Percentiles rank a stretch among this genome's conserved stretches.
These are phyloP conservation scores for Hybos culiciformis DNA, from an alignment of 2,888 invertebrate species.

Conservation along the genomic window DNA sequence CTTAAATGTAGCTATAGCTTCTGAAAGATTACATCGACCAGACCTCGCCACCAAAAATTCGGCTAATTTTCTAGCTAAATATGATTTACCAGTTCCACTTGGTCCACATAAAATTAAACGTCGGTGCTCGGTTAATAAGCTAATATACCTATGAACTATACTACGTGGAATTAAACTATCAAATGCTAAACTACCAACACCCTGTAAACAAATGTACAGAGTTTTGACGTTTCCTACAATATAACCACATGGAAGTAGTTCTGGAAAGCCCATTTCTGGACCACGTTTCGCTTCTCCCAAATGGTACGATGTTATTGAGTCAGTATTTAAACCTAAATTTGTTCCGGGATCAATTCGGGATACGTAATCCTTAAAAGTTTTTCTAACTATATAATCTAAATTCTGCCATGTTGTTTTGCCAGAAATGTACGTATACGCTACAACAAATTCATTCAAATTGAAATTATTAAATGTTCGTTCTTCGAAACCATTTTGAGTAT, in stretches of 20 bases:
- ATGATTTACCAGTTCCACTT: slow-evolving; percentile 93
- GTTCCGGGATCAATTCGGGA: slow-evolving; percentile 86
- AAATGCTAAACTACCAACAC: slow-evolving; percentile 76
- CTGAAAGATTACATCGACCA: slow-evolving; percentile 67
- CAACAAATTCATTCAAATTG: slow-evolving; percentile 59
- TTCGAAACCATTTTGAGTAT: slow-evolving; percentile 15
- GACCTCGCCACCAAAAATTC: slow-evolving; percentile 80
- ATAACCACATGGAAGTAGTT: slow-evolving; percentile 86
- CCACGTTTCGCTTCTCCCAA: slow-evolving; percentile 78
- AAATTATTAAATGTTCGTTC: slow-evolving; percentile 41
- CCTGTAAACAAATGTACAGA: slow-evolving; percentile 78
- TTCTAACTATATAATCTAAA: slow-evolving; percentile 77
- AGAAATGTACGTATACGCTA: slow-evolving; percentile 80
- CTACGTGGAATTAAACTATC: slow-evolving; percentile 93
- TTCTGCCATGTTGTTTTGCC: slow-evolving; percentile 93
- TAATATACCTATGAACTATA: slow-evolving; percentile 84
- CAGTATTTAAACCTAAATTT: slow-evolving; percentile 67
- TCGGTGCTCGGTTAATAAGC: slow-evolving; percentile 81
- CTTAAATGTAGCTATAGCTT: slow-evolving; percentile 90
- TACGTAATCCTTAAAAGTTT: slow-evolving; percentile 89
- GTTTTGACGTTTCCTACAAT: slow-evolving; percentile 77
- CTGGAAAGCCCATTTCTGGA: slow-evolving; percentile 70
- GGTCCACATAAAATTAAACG: slow-evolving; percentile 93
- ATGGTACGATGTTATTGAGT: slow-evolving; percentile 87
- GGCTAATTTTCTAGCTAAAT: slow-evolving; percentile 85